phyloP scores from a whole-genome alignment of 2,113 vertebrate genomes.

The Chlorodrepanis virens region DNA sequence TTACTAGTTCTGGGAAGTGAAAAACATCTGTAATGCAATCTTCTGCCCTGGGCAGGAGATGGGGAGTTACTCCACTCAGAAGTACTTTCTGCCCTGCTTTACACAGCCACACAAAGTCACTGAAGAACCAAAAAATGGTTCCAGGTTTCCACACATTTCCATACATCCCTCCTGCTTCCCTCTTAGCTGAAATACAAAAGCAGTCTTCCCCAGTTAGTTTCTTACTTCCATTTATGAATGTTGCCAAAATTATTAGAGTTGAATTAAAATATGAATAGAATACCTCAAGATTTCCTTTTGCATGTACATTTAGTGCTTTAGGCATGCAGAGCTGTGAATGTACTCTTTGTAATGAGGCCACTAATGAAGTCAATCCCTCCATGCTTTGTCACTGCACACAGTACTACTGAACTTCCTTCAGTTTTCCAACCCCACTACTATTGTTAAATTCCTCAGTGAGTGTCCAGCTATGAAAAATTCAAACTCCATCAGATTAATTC shows the following conservation, averaged over 20 bases:
- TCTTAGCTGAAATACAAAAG: neutral
- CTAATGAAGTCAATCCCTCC: neutral
- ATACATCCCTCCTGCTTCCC: neutral
- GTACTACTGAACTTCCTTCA: neutral
- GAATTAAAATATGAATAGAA: neutral
- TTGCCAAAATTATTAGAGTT: neutral
- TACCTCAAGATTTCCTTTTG: neutral
- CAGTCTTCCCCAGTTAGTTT: neutral
- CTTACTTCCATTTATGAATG: neutral
- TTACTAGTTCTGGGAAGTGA: neutral
- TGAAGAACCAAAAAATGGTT: neutral
- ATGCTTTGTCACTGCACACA: neutral
- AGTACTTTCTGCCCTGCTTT: neutral
- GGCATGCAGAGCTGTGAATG: neutral
- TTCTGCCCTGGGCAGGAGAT: neutral
- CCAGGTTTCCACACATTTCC: neutral
- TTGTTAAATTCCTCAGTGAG: rapidly evolving
- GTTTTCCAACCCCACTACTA: neutral
- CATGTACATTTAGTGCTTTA: neutral
- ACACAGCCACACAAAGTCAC: neutral
- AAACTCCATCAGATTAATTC: neutral
- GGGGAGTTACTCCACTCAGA: neutral
- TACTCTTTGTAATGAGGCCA: neutral
- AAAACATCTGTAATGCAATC: neutral
- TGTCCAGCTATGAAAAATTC: neutral